phyloP scores from a whole-genome alignment of 2,113 vertebrate genomes.

The Rhynchopsitta pachyrhyncha region DNA sequence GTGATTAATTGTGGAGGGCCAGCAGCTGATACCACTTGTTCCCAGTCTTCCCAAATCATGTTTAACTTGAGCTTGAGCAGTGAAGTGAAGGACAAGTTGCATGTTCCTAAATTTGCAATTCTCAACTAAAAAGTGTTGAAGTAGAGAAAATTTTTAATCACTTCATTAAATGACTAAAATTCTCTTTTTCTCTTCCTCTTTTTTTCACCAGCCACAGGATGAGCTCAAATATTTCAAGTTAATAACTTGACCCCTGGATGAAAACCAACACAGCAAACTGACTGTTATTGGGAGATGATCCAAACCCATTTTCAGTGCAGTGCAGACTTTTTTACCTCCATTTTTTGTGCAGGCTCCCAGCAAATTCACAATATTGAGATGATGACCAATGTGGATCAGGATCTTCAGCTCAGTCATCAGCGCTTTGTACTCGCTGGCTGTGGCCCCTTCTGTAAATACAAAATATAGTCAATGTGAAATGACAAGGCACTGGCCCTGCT shows the following conservation, averaged over 20 bases:
- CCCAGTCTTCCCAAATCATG: not conserved
- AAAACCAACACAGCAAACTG: not conserved
- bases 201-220: not conserved
- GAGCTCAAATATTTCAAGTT: not conserved
- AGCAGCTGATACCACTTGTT: not conserved
- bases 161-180: not conserved
- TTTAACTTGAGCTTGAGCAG: not conserved
- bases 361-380: conserved; percentile 95
- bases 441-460: conserved; percentile 88
- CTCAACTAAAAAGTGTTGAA: not conserved
- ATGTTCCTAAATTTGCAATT: not conserved
- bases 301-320: not conserved
- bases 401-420: conserved; percentile 97
- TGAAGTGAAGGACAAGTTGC: not conserved
- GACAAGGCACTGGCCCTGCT: not conserved
- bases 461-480: not conserved
- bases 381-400: conserved; percentile 91
- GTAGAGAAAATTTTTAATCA: not conserved
- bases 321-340: conserved; percentile 77
- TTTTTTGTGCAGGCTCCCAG: conserved; percentile 91
- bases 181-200: not conserved
- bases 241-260: not conserved
- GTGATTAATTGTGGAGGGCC: not conserved
- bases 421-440: conserved; percentile 91
- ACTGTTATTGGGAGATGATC: not conserved